Conservation (phyloP, 2,797 vertebrate species). For the Jordanella pulchra region DNA sequence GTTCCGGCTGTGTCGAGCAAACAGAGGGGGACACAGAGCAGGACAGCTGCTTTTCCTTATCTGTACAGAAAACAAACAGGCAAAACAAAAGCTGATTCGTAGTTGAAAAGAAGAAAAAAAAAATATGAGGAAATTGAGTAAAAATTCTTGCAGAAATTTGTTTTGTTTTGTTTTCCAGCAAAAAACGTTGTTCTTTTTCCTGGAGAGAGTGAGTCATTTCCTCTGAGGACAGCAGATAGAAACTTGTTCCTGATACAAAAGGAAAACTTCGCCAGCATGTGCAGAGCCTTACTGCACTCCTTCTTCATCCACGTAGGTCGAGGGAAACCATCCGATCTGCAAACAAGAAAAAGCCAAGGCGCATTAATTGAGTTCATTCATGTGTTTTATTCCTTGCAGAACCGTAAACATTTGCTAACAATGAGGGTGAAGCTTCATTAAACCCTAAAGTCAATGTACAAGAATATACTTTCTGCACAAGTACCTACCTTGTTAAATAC, state of each 20-base stretch:
- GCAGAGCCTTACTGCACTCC: conserved; percentile 82
- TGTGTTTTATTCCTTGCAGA: background rate
- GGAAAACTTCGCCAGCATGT: conserved; percentile 27
- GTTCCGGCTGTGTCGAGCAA: conserved; percentile 43
- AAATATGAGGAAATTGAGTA: conserved; percentile 54
- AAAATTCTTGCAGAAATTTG: conserved; percentile 67
- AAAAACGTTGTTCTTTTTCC: conserved; percentile 62
- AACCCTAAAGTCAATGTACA: background rate
- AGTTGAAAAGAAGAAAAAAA: conserved; percentile 48
- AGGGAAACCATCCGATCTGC: conserved; percentile 98
- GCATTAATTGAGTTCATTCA: conserved; percentile 18
- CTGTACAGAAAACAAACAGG: conserved; percentile 65
- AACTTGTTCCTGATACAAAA: conserved; percentile 61
- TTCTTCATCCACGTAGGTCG: conserved; percentile 97
- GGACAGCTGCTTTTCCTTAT: conserved; percentile 48
- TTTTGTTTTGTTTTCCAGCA: conserved; percentile 59
- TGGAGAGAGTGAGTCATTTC: conserved; percentile 65
- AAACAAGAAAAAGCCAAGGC: conserved; percentile 20
- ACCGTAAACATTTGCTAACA: background rate
- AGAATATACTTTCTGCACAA: conserved; percentile 1
- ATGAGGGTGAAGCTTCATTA: background rate
- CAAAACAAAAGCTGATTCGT: conserved; percentile 63
- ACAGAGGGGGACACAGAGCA: conserved; percentile 44
- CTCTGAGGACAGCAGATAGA: conserved; percentile 67
- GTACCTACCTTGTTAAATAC: background rate